Evolutionary conservation across 2,113 vertebrate genomes (phyloP), one percentile per base, ranked within the genome.

Genomic region (Carettochelys insculpta): DNA sequence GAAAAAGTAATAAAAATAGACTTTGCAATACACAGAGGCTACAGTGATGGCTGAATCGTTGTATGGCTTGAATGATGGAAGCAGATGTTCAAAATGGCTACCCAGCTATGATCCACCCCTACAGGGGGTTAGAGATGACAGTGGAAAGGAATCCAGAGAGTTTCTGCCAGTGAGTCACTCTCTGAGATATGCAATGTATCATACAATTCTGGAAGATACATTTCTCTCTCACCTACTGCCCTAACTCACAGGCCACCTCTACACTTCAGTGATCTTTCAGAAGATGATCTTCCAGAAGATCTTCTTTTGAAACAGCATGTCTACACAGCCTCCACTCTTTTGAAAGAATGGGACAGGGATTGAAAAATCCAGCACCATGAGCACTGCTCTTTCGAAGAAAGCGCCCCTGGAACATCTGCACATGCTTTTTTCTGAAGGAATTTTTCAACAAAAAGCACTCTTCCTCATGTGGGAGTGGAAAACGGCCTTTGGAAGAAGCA

Each of bases 171-270:
- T 3, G 38, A 83, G 47, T 77, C 81, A 65, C 16, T 83, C 31
- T 54, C 84, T 27, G 3, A 45, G 79, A 13, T 20, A 50, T 0
- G 0, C 13, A 19, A 8, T 24, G 53, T 6, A 61, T 3, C 34
- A 48, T 25, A 34, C 5, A 89, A 84, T 61, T 94, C 54, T 91
- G 51, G 61, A 84, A 86, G 22, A 3, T 50, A 31, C 27, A 58
- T 58, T 13, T 31, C 31, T 31, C 14, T 61, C 14, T 61, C 56
- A 61, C 56, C 31, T 61, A 61, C 14, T 61, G 13, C 31, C 31
- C 56, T 61, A 61, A 8, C 6, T 11, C 31, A 17, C 14, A 51
- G 58, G n/a, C n/a, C n/a, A n/a, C n/a, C n/a, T n/a, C n/a, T n/a
- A n/a, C n/a, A n/a, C n/a, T n/a, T n/a, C n/a, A n/a, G n/a, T n/a